Percentiles rank a stretch among this genome's conserved stretches.
Evolutionary conservation across 2,888 invertebrate species (phyloP).

Genomic region (Brenthis ino): DNA sequence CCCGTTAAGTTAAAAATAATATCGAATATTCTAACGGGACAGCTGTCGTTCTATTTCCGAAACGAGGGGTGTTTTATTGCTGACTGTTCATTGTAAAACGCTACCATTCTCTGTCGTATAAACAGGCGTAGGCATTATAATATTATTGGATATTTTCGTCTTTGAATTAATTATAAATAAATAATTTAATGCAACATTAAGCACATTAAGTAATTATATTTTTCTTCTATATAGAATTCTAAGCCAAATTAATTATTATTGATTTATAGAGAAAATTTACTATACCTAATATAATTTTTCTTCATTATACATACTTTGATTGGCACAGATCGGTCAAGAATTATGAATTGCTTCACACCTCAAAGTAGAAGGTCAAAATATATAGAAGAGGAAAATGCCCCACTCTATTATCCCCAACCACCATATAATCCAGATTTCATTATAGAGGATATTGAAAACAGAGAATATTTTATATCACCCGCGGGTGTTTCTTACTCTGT

Average conservation of each 20-base stretch:
- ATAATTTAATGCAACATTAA: too few species aligned
- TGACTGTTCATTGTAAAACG: slow-evolving; percentile 43
- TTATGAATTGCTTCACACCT: slow-evolving; percentile 70
- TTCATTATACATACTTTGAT: too few species aligned
- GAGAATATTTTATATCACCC: slow-evolving; percentile 44
- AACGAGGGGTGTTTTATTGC: slow-evolving; percentile 56
- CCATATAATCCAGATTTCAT: slow-evolving; percentile 71
- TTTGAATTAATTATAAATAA: too few species aligned
- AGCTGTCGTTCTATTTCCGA: slow-evolving; percentile 78
- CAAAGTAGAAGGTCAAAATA: slow-evolving; percentile 55
- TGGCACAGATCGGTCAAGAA: slow-evolving; percentile 25
- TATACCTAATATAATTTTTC: too few species aligned
- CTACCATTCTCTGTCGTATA: slow-evolving; percentile 37
- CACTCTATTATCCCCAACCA: slow-evolving; percentile 64
- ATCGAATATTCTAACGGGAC: slow-evolving; percentile 62
- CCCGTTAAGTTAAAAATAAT: slow-evolving; percentile 56
- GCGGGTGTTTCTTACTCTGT: slow-evolving; percentile 53
- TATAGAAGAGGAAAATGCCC: slow-evolving; percentile 57
- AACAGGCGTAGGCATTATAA: not conserved
- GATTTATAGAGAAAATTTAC: too few species aligned
- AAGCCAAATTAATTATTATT: too few species aligned
- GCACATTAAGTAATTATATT: too few species aligned
- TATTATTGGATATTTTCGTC: too few species aligned
- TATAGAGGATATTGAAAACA: slow-evolving; percentile 51
- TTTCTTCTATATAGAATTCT: too few species aligned